Evolutionary conservation across 2,888 invertebrate species (phyloP).

Genomic region (Dasysyrphus albostriatus): DNA sequence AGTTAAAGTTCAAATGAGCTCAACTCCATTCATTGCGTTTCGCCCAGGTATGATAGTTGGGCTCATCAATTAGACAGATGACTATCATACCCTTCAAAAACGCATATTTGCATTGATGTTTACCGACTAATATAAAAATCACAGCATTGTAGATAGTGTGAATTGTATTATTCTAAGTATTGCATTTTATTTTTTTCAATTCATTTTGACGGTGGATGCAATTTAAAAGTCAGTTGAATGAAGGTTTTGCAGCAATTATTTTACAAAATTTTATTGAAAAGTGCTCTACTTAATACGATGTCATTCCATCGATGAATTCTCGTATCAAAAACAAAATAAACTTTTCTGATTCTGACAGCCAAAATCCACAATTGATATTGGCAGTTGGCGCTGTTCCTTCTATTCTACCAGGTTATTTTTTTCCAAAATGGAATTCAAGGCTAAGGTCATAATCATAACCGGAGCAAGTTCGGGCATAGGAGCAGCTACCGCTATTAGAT

Average conservation of each 20-base stretch:
- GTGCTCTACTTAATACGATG: background rate
- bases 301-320: background rate
- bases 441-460: conserved; percentile 86
- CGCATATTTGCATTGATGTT: no score
- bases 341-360: background rate
- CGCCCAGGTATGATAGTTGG: no score
- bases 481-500: conserved; percentile 88
- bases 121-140: no score
- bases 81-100: no score
- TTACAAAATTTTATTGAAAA: background rate
- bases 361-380: background rate
- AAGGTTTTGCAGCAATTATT: background rate
- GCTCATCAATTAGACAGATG: no score
- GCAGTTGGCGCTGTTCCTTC: background rate
- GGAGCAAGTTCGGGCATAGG: conserved; percentile 92
- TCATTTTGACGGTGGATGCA: background rate
- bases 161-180: no score
- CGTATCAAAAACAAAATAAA: background rate
- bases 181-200: no score
- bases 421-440: conserved; percentile 78
- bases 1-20: no score
- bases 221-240: background rate
- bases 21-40: no score
- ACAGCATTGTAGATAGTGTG: no score
- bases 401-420: background rate